These are phyloP conservation scores for Drosophila navojoa DNA, from an alignment of 1,140 invertebrate genomes.

Conservation along the genomic window DNA sequence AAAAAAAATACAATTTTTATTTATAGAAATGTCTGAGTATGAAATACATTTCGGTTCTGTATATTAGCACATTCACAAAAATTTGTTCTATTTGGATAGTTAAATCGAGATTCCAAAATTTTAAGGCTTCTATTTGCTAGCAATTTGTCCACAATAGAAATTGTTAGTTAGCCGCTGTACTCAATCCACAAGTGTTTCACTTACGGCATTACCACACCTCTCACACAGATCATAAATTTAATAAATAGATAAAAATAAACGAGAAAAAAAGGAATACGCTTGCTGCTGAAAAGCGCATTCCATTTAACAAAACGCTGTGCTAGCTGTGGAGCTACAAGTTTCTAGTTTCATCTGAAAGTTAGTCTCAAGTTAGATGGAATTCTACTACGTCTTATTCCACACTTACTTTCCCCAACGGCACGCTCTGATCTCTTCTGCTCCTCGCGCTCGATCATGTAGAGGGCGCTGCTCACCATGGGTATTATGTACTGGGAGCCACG, in stretches of 20 bases:
- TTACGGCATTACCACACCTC: background rate
- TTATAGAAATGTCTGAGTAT: too few species aligned
- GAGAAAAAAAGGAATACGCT: background rate
- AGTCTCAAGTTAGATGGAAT: background rate
- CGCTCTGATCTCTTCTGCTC: background rate
- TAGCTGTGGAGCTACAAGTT: constrained; percentile 2
- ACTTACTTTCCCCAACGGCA: background rate
- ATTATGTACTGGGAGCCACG: constrained; percentile 16
- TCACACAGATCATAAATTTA: background rate
- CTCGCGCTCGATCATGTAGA: constrained; percentile 24
- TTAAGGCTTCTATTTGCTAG: background rate
- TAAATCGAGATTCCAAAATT: background rate
- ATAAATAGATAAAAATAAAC: background rate
- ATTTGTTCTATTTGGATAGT: background rate
- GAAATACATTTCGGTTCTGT: too few species aligned
- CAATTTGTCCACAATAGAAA: background rate
- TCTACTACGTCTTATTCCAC: too few species aligned
- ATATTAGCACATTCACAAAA: background rate
- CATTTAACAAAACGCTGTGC: background rate
- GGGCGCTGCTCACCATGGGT: constrained; percentile 25
- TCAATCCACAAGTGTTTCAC: background rate
- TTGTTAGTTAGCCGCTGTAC: background rate
- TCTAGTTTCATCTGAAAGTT: constrained; percentile 6
- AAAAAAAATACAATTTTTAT: too few species aligned
- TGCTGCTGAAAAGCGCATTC: background rate